Percentiles rank a stretch among this genome's conserved stretches.
These are phyloP conservation scores for Hippocampus mohnikei DNA, from an alignment of 2,113 vertebrate species.

Conservation along the genomic window DNA sequence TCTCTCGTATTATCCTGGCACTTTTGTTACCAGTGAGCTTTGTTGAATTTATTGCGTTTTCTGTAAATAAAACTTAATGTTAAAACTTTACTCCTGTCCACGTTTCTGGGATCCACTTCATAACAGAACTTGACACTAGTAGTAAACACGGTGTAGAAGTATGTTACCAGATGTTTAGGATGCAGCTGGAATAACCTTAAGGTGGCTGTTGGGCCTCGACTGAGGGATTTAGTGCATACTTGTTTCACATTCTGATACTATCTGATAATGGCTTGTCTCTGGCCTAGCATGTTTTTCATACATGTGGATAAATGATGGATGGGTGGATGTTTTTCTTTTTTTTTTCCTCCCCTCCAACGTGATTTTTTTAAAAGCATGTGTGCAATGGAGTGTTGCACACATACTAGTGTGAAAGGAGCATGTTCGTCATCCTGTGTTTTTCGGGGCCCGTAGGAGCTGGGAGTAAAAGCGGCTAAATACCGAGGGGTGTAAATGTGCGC, in stretches of 20 bases:
- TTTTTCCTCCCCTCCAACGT: no score
- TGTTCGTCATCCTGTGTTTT: slow-evolving; percentile 63
- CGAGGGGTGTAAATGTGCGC: slow-evolving; percentile 54
- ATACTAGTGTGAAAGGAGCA: slow-evolving; percentile 9
- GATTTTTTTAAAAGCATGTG: not conserved
- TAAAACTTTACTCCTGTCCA: no score
- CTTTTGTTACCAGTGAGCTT: no score
- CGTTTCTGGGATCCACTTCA: no score
- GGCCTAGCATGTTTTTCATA: not conserved
- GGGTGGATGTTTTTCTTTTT: not conserved
- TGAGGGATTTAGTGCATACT: slow-evolving; percentile 7
- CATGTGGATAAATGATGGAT: not conserved
- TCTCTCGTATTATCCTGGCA: no score
- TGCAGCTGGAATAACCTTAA: not conserved
- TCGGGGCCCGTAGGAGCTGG: slow-evolving; percentile 51
- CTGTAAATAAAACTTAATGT: no score
- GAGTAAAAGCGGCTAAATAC: slow-evolving; percentile 62
- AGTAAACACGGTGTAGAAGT: slow-evolving; percentile 3
- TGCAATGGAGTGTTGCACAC: no score
- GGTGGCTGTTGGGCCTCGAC: not conserved
- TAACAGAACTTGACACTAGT: no score
- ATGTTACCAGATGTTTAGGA: not conserved
- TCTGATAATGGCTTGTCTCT: not conserved
- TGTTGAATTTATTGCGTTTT: no score
- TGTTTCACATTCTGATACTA: not conserved